Evolutionary conservation across 2,113 vertebrate species (phyloP), one percentile per base, ranked within the genome.

Genomic region (Psittacula cyanocephala): DNA sequence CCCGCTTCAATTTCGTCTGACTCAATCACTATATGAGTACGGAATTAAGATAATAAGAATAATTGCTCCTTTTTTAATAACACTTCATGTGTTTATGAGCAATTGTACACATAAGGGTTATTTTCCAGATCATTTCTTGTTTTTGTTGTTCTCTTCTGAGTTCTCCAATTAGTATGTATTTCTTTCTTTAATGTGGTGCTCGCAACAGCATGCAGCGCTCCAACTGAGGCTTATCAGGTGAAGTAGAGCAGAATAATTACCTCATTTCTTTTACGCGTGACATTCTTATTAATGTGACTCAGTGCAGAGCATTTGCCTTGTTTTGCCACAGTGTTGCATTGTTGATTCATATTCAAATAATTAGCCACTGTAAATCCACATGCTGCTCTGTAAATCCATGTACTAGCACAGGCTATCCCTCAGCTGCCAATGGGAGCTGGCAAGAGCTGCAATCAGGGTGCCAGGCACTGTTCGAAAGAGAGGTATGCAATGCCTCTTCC

Each of bases 241-340:
- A 97, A 97, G 91, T 95, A 97, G 96, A 96, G 95, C 96, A 96
- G 96, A 97, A 97, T 97, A 97, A 97, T 95, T 94, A 86, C 88
- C 76, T 95, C 83, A 74, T 96, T 97, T 91, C 89, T 97, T 94
- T 91, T 72, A 91, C 17, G 19, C 49, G 25, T 97, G 94, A 97
- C 92, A 95, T 87, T 96, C 88, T 86, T 97, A 91, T 95, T 96
- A 96, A 97, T 94, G 87, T 76, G 91, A 83, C 57, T 91, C 80
- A 76, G 19, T 35, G 60, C 64, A 5, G 28, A 92, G 83, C 81
- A 67, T 88, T 95, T 96, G 63, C 82, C 89, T 89, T 87, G 74
- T 92, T 97, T 95, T 97, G 88, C 89, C 88, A 91, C 89, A 81
- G 59, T 12, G 68, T 81, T 94, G 91, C 85, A 95, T 95, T 94